Evolutionary conservation across 2,888 invertebrate species (phyloP).

Genomic region (Dastarcus helophoroides): DNA sequence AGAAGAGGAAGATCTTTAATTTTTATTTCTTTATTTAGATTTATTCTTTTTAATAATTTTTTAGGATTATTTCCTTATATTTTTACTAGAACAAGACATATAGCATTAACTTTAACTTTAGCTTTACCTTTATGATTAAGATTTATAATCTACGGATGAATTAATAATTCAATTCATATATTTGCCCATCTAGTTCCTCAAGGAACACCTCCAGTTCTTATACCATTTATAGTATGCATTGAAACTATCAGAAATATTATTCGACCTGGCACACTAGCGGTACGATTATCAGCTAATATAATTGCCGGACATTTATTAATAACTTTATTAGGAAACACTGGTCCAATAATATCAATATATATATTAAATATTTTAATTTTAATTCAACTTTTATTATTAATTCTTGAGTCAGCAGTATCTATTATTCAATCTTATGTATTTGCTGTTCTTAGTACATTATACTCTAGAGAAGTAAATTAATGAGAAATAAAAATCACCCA

Average conservation of each 20-base stretch:
- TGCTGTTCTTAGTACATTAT: constrained; percentile 51
- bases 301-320: constrained; percentile 60
- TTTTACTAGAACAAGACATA: constrained; percentile 56
- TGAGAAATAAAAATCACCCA: constrained; percentile 45
- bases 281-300: constrained; percentile 66
- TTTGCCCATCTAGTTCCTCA: constrained; percentile 57
- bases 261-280: constrained; percentile 55
- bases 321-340: constrained; percentile 46
- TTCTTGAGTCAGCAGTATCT: constrained; percentile 48
- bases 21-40: constrained; percentile 46
- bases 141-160: constrained; percentile 55
- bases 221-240: constrained; percentile 64
- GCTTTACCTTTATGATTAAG: constrained; percentile 52
- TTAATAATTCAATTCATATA: constrained; percentile 50
- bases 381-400: constrained; percentile 33
- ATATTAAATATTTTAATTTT: constrained; percentile 23
- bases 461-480: constrained; percentile 56
- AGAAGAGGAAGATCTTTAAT: constrained; percentile 33
- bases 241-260: constrained; percentile 64
- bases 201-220: constrained; percentile 51
- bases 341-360: constrained; percentile 18
- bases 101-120: constrained; percentile 46
- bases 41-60: constrained; percentile 57
- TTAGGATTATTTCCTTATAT: constrained; percentile 59
- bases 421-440: constrained; percentile 58